Percentiles rank a stretch among this genome's conserved stretches.
Evolutionary conservation across 2,888 invertebrate species (phyloP).

Genomic region (Caenorhabditis sp.): DNA sequence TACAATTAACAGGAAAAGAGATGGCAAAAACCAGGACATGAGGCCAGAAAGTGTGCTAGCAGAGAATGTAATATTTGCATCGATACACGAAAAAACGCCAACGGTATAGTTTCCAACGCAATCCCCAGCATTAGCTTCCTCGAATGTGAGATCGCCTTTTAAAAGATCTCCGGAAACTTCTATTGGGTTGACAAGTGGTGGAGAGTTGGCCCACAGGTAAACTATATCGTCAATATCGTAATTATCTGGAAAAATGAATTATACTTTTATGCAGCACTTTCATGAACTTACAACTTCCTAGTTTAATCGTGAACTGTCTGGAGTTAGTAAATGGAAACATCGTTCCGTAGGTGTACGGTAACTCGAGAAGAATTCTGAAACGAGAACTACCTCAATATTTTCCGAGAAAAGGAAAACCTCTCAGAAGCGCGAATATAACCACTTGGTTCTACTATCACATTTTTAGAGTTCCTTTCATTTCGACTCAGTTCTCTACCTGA

Average conservation of each 20-base stretch:
- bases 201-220: conserved; percentile 82
- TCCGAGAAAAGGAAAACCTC: conserved; percentile 52
- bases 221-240: conserved; percentile 80
- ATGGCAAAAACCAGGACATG: conserved; percentile 76
- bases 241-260: conserved; percentile 71
- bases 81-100: conserved; percentile 79
- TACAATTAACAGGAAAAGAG: conserved; percentile 71
- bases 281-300: conserved; percentile 72
- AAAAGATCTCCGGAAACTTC: conserved; percentile 78
- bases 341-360: conserved; percentile 67
- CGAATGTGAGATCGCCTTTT: conserved; percentile 69
- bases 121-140: conserved; percentile 77
- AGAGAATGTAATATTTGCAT: conserved; percentile 77
- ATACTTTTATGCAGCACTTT: no score
- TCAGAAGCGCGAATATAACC: conserved; percentile 77
- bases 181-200: conserved; percentile 80
- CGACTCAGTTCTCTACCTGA: conserved; percentile 68
- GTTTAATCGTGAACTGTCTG: conserved; percentile 67
- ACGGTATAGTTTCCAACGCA: conserved; percentile 81
- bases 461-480: conserved; percentile 36
- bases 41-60: conserved; percentile 65
- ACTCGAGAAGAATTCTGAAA: conserved; percentile 65
- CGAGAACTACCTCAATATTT: not conserved
- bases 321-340: conserved; percentile 73
- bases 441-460: conserved; percentile 75